Conservation (phyloP, 1,140 invertebrate genomes). For the Ips nitidus region DNA sequence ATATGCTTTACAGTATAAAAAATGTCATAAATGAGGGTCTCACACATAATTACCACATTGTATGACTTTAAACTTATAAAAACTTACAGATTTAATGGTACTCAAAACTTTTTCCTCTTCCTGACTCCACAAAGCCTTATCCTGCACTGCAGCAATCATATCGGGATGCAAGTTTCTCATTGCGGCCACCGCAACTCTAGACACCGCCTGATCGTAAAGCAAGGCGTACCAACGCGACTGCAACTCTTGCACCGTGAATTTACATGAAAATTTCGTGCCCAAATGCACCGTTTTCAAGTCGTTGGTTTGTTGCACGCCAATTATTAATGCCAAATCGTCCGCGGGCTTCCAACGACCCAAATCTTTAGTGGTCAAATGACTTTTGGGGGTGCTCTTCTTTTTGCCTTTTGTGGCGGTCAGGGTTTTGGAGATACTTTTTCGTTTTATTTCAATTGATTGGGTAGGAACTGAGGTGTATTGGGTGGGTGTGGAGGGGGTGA, state of each 20-base stretch:
- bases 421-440: slow-evolving; percentile 43
- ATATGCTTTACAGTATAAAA: too few species aligned
- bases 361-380: slow-evolving; percentile 74
- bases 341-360: slow-evolving; percentile 95
- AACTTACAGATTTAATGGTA: slow-evolving; percentile 77
- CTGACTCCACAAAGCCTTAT: slow-evolving; percentile 85
- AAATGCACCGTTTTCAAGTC: slow-evolving; percentile 85
- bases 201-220: slow-evolving; percentile 87
- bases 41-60: not conserved
- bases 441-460: slow-evolving; percentile 44
- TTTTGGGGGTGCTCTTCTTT: slow-evolving; percentile 63
- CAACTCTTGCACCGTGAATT: slow-evolving; percentile 91
- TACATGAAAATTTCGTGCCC: slow-evolving; percentile 94
- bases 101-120: slow-evolving; percentile 86
- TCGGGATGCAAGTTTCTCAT: slow-evolving; percentile 94
- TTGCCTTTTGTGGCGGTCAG: slow-evolving; percentile 41
- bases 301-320: slow-evolving; percentile 91
- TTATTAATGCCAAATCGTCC: slow-evolving; percentile 92
- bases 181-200: slow-evolving; percentile 83
- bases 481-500: slow-evolving; percentile 39
- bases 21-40: too few species aligned
- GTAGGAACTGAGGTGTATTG: slow-evolving; percentile 14
- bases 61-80: slow-evolving; percentile 35
- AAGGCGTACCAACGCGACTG: slow-evolving; percentile 95
- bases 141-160: slow-evolving; percentile 80